Evolutionary conservation across 2,797 vertebrate genomes (phyloP).

Genomic region (Onychomys leucogaster): DNA sequence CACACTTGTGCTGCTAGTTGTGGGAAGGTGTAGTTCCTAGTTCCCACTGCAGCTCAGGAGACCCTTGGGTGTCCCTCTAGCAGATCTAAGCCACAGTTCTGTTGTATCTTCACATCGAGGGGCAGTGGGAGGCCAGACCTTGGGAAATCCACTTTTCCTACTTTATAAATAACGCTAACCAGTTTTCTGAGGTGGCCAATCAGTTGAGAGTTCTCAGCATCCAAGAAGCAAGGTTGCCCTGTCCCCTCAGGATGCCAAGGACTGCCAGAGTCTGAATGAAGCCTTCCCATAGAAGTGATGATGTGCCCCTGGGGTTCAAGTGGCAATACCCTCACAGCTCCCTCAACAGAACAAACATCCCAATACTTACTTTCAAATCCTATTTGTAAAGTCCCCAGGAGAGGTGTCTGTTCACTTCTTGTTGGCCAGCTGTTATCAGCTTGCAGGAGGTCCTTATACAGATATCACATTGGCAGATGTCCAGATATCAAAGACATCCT

Average conservation of each 20-base stretch:
- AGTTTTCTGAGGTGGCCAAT: neutral
- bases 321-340: neutral
- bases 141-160: neutral
- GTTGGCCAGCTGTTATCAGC: too few species aligned
- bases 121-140: neutral
- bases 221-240: rapidly evolving
- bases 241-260: neutral
- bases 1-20: neutral
- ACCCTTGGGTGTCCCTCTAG: neutral
- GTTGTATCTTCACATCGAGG: neutral
- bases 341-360: neutral
- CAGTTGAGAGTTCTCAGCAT: rapidly evolving
- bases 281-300: neutral
- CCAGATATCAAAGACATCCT: neutral
- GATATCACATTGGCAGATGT: neutral
- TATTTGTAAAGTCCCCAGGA: neutral
- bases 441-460: neutral
- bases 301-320: neutral
- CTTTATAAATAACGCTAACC: neutral
- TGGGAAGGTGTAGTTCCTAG: neutral
- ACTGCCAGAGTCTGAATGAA: neutral
- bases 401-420: neutral
- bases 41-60: rapidly evolving
- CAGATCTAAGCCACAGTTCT: neutral
- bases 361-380: neutral